Evolutionary conservation across 2,888 invertebrate species (phyloP).

Genomic region (Biston betularia): DNA sequence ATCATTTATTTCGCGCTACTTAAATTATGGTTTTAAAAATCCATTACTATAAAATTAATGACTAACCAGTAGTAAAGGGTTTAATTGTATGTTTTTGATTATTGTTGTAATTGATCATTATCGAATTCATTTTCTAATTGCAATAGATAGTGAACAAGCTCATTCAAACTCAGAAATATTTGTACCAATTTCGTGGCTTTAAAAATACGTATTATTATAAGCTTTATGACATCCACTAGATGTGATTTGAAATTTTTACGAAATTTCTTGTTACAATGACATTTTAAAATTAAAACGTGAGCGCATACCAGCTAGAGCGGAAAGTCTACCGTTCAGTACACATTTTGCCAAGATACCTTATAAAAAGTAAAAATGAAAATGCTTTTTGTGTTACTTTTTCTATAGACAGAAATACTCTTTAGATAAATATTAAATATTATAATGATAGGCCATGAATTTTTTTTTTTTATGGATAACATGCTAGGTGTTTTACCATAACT

Average conservation of each 20-base stretch:
- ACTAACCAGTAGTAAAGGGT: no score
- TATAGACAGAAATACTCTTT: not conserved
- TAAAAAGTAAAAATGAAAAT: slow-evolving; percentile 19
- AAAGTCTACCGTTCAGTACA: slow-evolving; percentile 35
- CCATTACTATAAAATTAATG: no score
- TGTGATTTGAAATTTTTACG: slow-evolving; percentile 16
- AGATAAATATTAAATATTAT: no score
- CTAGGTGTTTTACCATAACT: no score
- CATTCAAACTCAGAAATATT: no score
- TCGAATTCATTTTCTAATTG: no score
- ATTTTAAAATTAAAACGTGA: slow-evolving; percentile 37
- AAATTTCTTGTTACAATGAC: slow-evolving; percentile 30
- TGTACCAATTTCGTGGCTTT: no score
- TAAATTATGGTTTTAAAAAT: not conserved
- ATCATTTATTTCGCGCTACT: not conserved
- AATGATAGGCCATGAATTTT: no score
- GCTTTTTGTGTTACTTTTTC: slow-evolving; percentile 14
- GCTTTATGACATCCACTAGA: slow-evolving; percentile 1
- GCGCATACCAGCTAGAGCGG: slow-evolving; percentile 40
- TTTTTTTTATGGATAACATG: no score
- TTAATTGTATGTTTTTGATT: no score
- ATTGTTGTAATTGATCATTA: no score
- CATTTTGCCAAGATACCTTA: slow-evolving; percentile 19
- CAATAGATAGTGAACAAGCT: no score
- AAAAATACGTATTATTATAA: not conserved